Evolutionary conservation across 1,140 invertebrate species (phyloP).

Genomic region (Drosophila burlai): DNA sequence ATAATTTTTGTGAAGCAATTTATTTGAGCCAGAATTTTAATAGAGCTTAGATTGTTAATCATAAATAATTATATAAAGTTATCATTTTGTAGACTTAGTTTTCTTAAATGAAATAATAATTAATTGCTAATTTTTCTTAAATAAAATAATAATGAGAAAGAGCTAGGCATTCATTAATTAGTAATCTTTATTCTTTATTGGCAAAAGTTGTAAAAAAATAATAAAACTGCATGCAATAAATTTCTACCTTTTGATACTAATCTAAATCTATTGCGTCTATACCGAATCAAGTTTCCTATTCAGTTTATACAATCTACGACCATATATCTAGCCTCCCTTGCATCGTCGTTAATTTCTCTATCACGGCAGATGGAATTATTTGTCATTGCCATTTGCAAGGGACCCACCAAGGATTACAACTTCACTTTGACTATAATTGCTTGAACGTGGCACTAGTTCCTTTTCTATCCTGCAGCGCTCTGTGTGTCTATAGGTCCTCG

Average conservation of each 20-base stretch:
- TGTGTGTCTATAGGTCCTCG: constrained; percentile 1
- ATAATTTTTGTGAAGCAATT: not conserved
- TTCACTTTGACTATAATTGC: constrained; percentile 79
- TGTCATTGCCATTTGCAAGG: constrained; percentile 64
- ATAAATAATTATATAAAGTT: not conserved
- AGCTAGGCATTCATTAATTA: no score
- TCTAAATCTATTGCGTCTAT: not conserved
- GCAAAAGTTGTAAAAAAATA: not conserved
- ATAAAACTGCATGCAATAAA: not conserved
- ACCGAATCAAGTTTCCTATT: constrained; percentile 1
- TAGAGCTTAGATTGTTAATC: not conserved
- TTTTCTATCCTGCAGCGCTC: constrained; percentile 25
- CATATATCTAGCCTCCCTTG: not conserved
- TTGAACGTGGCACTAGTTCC: constrained; percentile 67
- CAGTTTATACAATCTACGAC: not conserved
- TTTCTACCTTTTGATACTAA: no score
- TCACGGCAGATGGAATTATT: constrained; percentile 56
- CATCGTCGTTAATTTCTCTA: constrained; percentile 7
- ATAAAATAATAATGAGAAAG: no score
- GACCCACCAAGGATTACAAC: constrained; percentile 69
- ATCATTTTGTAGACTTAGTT: no score
- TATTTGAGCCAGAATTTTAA: not conserved
- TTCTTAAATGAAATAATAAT: no score
- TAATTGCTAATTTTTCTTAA: no score
- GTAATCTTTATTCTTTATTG: not conserved